Conservation (phyloP, 2,797 vertebrate genomes). For the Limosa lapponica region DNA sequence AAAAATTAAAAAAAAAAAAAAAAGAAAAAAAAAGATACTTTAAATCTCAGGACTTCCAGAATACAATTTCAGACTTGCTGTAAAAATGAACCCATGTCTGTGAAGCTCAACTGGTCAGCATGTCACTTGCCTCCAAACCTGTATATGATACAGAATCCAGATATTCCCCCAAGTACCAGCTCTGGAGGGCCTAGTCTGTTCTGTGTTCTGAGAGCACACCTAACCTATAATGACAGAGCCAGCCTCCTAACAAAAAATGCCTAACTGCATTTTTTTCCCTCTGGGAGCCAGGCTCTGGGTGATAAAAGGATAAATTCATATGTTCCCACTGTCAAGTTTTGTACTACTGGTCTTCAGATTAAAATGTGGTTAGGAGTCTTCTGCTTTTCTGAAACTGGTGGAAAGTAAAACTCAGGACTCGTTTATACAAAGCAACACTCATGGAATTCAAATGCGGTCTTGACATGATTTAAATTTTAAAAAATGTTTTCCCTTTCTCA, state of each 20-base stretch:
- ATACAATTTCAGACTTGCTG: not conserved
- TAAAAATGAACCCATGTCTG: not conserved
- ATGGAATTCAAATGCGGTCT: not conserved
- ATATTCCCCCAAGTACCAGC: not conserved
- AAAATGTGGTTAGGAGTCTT: not conserved
- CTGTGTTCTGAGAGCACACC: not conserved
- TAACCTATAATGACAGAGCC: not conserved
- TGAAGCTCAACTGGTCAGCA: not conserved
- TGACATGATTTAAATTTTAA: not conserved
- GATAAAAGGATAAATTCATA: not conserved
- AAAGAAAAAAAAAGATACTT: not conserved
- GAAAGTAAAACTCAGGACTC: not conserved
- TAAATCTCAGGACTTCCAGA: not conserved
- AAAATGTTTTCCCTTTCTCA: not conserved
- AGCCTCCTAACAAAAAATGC: not conserved
- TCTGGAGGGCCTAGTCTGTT: not conserved
- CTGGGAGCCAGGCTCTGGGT: not conserved
- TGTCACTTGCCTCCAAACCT: not conserved
- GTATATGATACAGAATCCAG: not conserved
- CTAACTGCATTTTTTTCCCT: not conserved
- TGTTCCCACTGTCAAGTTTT: not conserved
- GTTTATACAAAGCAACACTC: not conserved
- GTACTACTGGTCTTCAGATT: not conserved
- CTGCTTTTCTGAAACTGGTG: not conserved
- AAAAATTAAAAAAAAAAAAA: not conserved